Evolutionary conservation across 2,797 vertebrate genomes (phyloP).

Genomic region (Accipiter badius): DNA sequence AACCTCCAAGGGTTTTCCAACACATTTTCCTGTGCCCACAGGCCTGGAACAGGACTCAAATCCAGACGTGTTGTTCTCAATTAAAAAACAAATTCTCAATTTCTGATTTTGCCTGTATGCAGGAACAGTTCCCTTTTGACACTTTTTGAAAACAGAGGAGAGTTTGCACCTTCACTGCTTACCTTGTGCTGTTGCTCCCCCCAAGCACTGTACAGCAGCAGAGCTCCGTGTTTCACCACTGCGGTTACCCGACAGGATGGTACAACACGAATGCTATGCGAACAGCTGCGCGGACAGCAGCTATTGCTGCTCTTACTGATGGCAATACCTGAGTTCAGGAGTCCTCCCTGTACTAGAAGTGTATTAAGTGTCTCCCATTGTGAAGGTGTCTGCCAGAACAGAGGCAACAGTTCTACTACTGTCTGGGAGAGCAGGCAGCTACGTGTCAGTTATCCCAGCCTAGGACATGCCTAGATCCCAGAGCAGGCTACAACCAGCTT

Average conservation of each 20-base stretch:
- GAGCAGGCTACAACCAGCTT: neutral
- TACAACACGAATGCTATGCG: neutral
- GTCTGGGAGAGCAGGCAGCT: neutral
- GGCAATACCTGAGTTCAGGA: neutral
- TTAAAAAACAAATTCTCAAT: neutral
- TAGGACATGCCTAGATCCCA: neutral
- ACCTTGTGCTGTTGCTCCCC: neutral
- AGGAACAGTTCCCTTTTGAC: neutral
- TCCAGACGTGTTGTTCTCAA: neutral
- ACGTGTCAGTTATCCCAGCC: too few species aligned
- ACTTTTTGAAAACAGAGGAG: neutral
- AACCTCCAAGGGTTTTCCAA: neutral
- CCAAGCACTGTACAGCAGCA: too few species aligned
- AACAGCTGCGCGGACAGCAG: neutral
- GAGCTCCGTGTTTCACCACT: accelerated
- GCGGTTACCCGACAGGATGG: accelerated
- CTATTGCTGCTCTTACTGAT: neutral
- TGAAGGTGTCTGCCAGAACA: neutral
- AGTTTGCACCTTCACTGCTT: neutral
- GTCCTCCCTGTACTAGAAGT: neutral
- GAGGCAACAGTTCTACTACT: neutral
- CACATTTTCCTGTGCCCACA: neutral
- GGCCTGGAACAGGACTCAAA: neutral
- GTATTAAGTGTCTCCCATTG: neutral
- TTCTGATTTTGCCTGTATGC: neutral